Percentiles rank a stretch among this genome's conserved stretches.
Evolutionary conservation across 2,888 invertebrate genomes (phyloP).

Genomic region (Deilephila elpenor): DNA sequence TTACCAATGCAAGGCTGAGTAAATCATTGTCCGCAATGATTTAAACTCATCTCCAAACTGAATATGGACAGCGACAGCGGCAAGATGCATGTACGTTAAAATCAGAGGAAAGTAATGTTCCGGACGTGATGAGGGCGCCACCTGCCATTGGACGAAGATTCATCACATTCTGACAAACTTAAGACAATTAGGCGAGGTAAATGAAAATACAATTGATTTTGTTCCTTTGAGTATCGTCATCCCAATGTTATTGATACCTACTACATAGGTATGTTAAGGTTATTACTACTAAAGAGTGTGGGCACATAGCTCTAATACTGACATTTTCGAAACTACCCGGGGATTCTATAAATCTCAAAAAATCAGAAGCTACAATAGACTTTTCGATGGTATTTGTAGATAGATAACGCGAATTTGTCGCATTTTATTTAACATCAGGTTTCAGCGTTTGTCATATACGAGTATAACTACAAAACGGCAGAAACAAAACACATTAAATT

Average conservation of each 20-base stretch:
- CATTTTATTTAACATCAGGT: too few relatives aligned
- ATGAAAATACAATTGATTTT: not conserved
- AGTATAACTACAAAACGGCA: not conserved
- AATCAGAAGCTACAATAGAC: too few relatives aligned
- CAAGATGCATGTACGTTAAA: conserved; percentile 14
- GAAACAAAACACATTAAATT: not conserved
- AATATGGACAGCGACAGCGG: not conserved
- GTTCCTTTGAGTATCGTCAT: too few relatives aligned
- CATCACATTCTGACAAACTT: conserved; percentile 1
- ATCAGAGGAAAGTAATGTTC: conserved; percentile 19
- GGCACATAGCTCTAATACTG: too few relatives aligned
- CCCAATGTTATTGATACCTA: too few relatives aligned
- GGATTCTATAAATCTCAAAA: too few relatives aligned
- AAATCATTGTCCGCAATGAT: conserved; percentile 44
- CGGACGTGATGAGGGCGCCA: conserved; percentile 20
- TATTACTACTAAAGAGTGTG: too few relatives aligned
- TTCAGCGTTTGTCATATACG: too few relatives aligned
- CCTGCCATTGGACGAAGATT: conserved; percentile 16
- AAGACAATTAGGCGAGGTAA: not conserved
- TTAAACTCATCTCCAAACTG: not conserved
- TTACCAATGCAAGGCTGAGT: conserved; percentile 47
- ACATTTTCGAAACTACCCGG: too few relatives aligned
- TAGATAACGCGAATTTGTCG: too few relatives aligned
- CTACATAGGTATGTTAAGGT: too few relatives aligned
- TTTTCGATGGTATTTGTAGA: too few relatives aligned